These are phyloP conservation scores for Isurus oxyrinchus DNA, from an alignment of 2,113 vertebrate genomes.

Conservation along the genomic window DNA sequence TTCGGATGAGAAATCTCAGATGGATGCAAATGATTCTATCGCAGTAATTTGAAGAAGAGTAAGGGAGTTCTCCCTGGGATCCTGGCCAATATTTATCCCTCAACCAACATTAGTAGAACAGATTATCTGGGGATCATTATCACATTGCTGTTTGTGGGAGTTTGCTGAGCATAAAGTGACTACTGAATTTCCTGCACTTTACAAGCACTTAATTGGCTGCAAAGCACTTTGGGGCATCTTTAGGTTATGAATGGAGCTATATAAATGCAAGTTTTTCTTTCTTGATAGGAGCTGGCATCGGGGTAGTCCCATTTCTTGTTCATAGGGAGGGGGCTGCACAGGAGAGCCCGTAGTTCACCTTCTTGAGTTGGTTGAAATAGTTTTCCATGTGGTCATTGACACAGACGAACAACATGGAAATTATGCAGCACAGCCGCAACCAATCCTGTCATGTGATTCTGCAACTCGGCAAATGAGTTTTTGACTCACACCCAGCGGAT, in stretches of 20 bases:
- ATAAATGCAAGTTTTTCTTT: neutral
- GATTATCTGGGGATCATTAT: neutral
- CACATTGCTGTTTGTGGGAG: neutral
- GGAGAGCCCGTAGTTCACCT: neutral
- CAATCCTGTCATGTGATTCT: too few relatives aligned
- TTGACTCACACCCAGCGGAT: neutral
- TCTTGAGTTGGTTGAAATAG: neutral
- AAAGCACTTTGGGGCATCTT: neutral
- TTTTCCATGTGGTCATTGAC: neutral
- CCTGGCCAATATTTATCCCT: too few relatives aligned
- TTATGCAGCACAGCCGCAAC: neutral
- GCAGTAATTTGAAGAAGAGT: too few relatives aligned
- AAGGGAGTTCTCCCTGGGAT: too few relatives aligned
- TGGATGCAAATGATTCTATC: too few relatives aligned
- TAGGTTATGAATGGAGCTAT: neutral
- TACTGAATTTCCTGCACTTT: neutral
- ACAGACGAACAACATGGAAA: neutral
- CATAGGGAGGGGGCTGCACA: neutral
- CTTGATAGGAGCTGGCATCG: neutral
- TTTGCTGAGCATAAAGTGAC: neutral
- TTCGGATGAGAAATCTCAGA: neutral
- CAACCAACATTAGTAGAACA: neutral
- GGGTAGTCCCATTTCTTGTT: neutral
- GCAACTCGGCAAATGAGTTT: neutral
- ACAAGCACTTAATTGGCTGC: neutral